Evolutionary conservation across 1,140 invertebrate species (phyloP), one percentile per base, ranked within the genome.

Genomic region (Gyrodactylus salaris): DNA sequence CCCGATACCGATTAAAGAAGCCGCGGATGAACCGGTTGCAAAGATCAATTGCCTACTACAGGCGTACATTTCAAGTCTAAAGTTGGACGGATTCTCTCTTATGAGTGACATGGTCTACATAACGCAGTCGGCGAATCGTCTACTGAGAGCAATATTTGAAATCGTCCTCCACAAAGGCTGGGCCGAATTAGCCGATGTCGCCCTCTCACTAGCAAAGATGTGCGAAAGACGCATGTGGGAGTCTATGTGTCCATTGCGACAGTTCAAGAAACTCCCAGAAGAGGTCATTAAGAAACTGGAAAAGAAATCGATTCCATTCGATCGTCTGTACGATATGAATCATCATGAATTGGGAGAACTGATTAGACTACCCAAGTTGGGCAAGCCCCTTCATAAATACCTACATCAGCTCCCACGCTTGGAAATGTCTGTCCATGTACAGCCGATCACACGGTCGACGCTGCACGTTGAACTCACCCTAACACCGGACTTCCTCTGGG

Each of bases 101-200:
- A 94, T 97, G 89, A 89, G 91, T 0, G 95, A 99, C 80, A 98
- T 98, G 94, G 91, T 98, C 0, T 99, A 91, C 78, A 90, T 99
- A 0, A 97, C 94, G 0, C 95, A 99, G 81, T 96, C 91, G 1
- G 95, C 95, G 0, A 87, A 88, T 1, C 84, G 95, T 73, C 82
- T 99, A 1, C 88, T 98, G 84, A 82, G 95, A 76, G 94, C 95
- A 0, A 93, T 99, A 73, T 98, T 88, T 82, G 95, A 99, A 83
- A 98, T 99, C 76, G 84, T 87, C 16, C 78, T 87, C 20, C 85
- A 86, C 76, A 80, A 88, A 77, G 93, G 93, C 22, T 99, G 95
- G 95, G 95, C 94, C 0, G 90, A 95, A 77, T 79, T 98, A 26
- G 89, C 92, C 22, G 91, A 97, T 79, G 97, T 98, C 81, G 87